Conservation (phyloP, 2,113 vertebrate species). For the Oostethus manadensis region DNA sequence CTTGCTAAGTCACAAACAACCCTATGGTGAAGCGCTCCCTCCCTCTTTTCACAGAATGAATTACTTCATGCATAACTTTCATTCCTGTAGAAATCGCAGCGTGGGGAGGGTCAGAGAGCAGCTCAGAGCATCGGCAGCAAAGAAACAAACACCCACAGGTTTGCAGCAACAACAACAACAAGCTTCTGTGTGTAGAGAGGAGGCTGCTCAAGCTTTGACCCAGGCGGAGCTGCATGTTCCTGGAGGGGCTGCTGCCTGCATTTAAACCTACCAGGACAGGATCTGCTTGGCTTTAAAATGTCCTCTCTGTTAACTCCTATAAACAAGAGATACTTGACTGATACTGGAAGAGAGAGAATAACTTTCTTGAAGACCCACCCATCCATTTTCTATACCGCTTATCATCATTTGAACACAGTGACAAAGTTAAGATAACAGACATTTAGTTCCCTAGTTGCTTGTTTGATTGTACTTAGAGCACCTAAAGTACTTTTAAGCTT, state of each 20-base stretch:
- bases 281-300: slow-evolving; percentile 1
- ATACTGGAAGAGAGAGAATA: slow-evolving; percentile 23
- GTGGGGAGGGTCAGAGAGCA: slow-evolving; percentile 43
- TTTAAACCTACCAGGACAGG: background rate
- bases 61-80: slow-evolving; percentile 51
- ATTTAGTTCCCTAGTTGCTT: slow-evolving; percentile 61
- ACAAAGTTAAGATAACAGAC: slow-evolving; percentile 30
- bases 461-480: slow-evolving; percentile 14
- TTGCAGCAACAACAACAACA: slow-evolving; percentile 30
- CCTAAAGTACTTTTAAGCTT: no score
- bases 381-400: no score
- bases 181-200: slow-evolving; percentile 26
- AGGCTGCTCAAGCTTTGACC: slow-evolving; percentile 21
- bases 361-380: slow-evolving; percentile 32
- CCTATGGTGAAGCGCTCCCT: slow-evolving; percentile 15
- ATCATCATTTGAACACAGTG: slow-evolving; percentile 46
- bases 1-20: slow-evolving; percentile 45
- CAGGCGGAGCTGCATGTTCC: slow-evolving; percentile 16
- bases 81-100: slow-evolving; percentile 48
- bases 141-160: slow-evolving; percentile 64
- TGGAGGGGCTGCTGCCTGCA: slow-evolving; percentile 9
- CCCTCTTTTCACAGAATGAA: slow-evolving; percentile 43
- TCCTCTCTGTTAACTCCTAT: background rate
- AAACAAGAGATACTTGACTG: slow-evolving; percentile 8
- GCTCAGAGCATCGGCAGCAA: slow-evolving; percentile 40